Evolutionary conservation across 2,113 vertebrate genomes (phyloP).

Genomic region (Rattus rattus): DNA sequence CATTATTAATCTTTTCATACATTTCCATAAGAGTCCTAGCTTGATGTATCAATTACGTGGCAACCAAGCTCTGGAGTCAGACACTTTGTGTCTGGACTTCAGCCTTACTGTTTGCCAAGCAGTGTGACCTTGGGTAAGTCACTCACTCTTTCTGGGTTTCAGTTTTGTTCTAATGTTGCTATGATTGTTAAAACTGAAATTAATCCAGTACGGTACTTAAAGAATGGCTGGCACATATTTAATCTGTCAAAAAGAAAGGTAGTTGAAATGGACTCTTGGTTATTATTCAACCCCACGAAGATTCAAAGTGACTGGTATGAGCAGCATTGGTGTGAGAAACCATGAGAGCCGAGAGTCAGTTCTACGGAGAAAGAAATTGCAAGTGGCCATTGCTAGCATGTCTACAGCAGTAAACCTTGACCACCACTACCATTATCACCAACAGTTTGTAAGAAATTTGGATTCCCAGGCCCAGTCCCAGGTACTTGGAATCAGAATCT

Average conservation of each 20-base stretch:
- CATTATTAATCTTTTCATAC: not conserved
- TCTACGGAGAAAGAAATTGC: not conserved
- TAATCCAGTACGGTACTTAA: not conserved
- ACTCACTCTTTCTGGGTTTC: not conserved
- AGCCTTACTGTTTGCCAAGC: not conserved
- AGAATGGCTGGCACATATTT: not conserved
- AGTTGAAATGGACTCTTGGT: not conserved
- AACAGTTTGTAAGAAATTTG: not conserved
- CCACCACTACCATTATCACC: rapidly evolving
- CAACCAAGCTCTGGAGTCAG: not conserved
- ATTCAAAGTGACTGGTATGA: not conserved
- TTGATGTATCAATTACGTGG: not conserved
- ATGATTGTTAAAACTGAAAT: not conserved
- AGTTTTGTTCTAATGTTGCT: not conserved
- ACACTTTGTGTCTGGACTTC: not conserved
- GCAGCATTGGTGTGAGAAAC: not conserved
- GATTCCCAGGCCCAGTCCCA: not conserved
- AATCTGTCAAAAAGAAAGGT: not conserved
- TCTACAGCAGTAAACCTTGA: not conserved
- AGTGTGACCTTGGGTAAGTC: not conserved
- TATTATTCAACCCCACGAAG: not conserved
- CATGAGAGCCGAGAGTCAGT: not conserved
- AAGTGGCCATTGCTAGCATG: not conserved
- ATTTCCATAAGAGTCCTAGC: not conserved
- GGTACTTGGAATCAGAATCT: not conserved